phyloP scores from a whole-genome alignment of 30 jellyfish, hydroid and myxozoan species.

The Chrysaora quinquecirrha region DNA sequence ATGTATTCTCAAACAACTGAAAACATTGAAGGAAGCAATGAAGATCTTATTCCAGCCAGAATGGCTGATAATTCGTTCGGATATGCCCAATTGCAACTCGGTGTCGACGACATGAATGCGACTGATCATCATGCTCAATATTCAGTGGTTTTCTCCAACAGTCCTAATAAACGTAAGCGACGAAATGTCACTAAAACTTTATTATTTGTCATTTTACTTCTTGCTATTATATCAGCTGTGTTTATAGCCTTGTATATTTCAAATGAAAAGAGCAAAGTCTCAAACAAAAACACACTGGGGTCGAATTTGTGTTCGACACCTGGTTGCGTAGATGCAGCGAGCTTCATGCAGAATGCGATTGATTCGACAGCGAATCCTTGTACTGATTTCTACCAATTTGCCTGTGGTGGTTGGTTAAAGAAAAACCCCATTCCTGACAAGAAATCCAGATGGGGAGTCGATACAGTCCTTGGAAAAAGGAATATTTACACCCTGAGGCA shows the following conservation, averaged over 20 bases:
- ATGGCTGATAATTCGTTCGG: slow-evolving; percentile 53
- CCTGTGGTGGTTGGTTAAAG: slow-evolving; percentile 93
- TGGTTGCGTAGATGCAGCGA: slow-evolving; percentile 87
- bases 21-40: slow-evolving; percentile 73
- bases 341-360: slow-evolving; percentile 78
- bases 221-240: slow-evolving; percentile 19
- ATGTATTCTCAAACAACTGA: slow-evolving; percentile 61
- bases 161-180: slow-evolving; percentile 18
- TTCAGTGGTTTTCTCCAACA: slow-evolving; percentile 38
- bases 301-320: slow-evolving; percentile 51
- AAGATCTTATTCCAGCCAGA: slow-evolving; percentile 66
- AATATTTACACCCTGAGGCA: slow-evolving; percentile 65
- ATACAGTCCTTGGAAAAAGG: slow-evolving; percentile 58
- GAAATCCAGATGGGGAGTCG: slow-evolving; percentile 73
- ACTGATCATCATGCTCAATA: slow-evolving; percentile 41
- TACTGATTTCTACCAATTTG: slow-evolving; percentile 70
- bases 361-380: slow-evolving; percentile 74
- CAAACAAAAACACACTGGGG: background rate
- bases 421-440: slow-evolving; percentile 88
- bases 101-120: slow-evolving; percentile 47
- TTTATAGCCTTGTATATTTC: slow-evolving; percentile 39
- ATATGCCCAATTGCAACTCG: slow-evolving; percentile 61
- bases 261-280: background rate
- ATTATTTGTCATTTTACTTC: background rate
- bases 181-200: background rate